Evolutionary conservation across 2,113 vertebrate genomes (phyloP), one percentile per base, ranked within the genome.

Genomic region (Istiophorus platypterus): DNA sequence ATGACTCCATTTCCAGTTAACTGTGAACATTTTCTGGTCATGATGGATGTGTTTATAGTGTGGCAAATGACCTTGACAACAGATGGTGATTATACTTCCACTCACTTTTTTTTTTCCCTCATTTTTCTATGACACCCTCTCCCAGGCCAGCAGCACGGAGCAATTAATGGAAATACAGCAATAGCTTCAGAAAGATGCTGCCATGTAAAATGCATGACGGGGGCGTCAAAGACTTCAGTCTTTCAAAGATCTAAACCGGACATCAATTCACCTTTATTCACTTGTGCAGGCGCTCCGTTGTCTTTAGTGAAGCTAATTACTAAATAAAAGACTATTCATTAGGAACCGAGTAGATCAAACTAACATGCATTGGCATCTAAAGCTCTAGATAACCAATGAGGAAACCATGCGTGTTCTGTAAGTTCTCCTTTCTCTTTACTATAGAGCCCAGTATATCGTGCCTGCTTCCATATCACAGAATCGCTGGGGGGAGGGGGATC

Each of bases 51-150:
- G 87, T 94, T 91, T 90, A 90, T 86, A 57, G 52, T 78, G 72
- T 82, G 86, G 87, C 76, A 85, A 85, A 84, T 86, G 92, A 94
- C 93, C 93, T 95, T 94, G 92, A 93, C 91, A 89, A 87, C 91
- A 94, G 91, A 94, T 89, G 93, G 88, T 61, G 85, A 79, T 89
- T 88, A 89, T 75, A 82, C 72, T 75, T 87, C 29, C 78, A 31
- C 72, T 74, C 47, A 27, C 51, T 61, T n/a, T 62, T 29, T 63
- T 58, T 69, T 78, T 26, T 66, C 84, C 63, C 81, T 72, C 74
- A 73, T 47, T 59, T 64, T 72, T 22, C 72, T 88, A 62, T 84
- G 78, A 73, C 70, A 72, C 67, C 74, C 58, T 87, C 66, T 78
- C 51, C 5, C 73, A 72, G 73, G 49, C 76, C 75, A 85, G 39